phyloP scores from a whole-genome alignment of 2,888 invertebrate genomes.

The Lomographa bimaculata region DNA sequence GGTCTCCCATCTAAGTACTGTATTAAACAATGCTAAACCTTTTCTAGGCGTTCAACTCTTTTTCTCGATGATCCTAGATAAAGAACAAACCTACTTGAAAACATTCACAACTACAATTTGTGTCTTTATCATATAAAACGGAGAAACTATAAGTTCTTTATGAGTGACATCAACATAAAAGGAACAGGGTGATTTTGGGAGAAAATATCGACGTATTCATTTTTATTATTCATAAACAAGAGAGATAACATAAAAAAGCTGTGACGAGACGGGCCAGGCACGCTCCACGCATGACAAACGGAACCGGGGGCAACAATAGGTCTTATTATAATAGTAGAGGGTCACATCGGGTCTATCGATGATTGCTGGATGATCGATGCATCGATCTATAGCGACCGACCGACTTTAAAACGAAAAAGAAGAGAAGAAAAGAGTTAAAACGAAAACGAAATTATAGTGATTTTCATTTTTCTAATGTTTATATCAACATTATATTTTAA shows the following conservation, averaged over 20 bases:
- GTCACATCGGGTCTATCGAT: constrained; percentile 2
- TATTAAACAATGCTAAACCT: no score
- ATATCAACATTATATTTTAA: no score
- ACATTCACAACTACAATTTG: no score
- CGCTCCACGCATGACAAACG: constrained; percentile 39
- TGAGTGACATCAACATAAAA: constrained; percentile 14
- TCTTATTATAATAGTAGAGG: not conserved
- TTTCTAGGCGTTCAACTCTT: no score
- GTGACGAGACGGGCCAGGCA: constrained; percentile 36
- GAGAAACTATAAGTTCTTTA: constrained; percentile 9
- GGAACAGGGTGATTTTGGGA: constrained; percentile 7
- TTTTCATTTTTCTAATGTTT: no score
- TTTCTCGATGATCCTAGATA: no score
- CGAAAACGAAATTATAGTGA: no score
- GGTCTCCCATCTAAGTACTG: no score
- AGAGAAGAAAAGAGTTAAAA: no score
- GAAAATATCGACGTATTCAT: constrained; percentile 8
- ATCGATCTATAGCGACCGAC: not conserved
- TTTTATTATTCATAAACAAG: constrained; percentile 24
- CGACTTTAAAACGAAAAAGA: no score
- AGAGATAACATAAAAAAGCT: constrained; percentile 27
- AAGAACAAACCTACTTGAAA: no score
- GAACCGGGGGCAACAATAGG: constrained; percentile 9
- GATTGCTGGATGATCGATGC: not conserved
- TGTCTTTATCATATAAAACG: no score